phyloP scores from a whole-genome alignment of 2,113 vertebrate species.

The Lanius collurio region DNA sequence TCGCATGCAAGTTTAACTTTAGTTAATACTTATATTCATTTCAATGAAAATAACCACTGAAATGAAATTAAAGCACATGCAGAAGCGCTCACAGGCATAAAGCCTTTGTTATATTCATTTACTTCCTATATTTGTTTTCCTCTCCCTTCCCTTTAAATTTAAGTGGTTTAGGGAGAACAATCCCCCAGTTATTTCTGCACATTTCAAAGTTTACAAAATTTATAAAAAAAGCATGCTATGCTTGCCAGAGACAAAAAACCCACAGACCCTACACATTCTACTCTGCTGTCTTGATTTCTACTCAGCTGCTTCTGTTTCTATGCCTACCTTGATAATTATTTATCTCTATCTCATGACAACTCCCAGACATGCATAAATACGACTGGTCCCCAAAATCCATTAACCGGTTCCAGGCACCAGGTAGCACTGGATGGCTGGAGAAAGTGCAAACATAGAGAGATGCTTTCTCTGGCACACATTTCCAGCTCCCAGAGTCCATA shows the following conservation, averaged over 20 bases:
- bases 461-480: neutral
- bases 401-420: neutral
- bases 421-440: neutral
- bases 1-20: neutral
- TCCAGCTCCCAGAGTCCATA: neutral
- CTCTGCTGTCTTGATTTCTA: neutral
- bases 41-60: neutral
- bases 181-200: neutral
- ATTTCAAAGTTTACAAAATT: neutral
- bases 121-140: neutral
- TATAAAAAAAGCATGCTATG: too few species aligned
- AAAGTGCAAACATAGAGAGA: neutral
- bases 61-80: slow-evolving; percentile 1
- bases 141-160: neutral
- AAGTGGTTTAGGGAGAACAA: neutral
- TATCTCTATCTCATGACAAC: neutral
- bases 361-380: rapidly evolving
- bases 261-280: neutral
- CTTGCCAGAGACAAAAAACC: neutral
- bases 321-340: neutral
- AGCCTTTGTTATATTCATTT: neutral
- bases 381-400: neutral
- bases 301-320: neutral
- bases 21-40: neutral
- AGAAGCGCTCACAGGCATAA: slow-evolving; percentile 1